phyloP scores from a whole-genome alignment of 2,888 invertebrate genomes.

The Polydesmus complanatus region DNA sequence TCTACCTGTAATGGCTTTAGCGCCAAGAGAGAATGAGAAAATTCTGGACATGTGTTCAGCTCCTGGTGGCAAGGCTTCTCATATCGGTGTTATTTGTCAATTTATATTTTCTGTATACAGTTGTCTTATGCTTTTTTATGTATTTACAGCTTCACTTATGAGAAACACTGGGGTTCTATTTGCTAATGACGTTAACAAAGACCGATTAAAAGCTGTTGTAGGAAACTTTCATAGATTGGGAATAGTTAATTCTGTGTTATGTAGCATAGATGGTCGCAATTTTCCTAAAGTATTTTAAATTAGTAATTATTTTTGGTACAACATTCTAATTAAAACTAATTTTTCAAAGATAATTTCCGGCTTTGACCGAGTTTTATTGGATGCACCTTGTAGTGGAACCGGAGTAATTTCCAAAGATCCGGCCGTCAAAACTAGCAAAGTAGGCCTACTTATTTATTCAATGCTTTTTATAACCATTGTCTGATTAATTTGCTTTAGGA shows the following conservation, averaged over 20 bases:
- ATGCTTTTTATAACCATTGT: no score
- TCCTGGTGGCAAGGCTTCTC: constrained; percentile 96
- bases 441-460: no score
- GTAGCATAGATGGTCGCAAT: constrained; percentile 75
- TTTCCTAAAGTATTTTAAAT: constrained; percentile 45
- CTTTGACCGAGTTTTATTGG: constrained; percentile 87
- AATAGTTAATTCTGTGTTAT: constrained; percentile 81
- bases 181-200: constrained; percentile 87
- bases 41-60: constrained; percentile 96
- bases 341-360: constrained; percentile 55
- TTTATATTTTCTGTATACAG: background rate
- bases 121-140: constrained; percentile 4
- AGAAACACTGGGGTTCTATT: constrained; percentile 93
- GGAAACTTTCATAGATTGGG: constrained; percentile 95
- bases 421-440: constrained; percentile 80
- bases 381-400: constrained; percentile 97
- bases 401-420: constrained; percentile 97
- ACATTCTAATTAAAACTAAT: background rate
- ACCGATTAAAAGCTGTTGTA: constrained; percentile 77
- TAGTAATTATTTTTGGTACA: constrained; percentile 1
- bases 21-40: constrained; percentile 87
- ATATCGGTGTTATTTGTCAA: constrained; percentile 48
- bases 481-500: no score
- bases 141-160: constrained; percentile 68
- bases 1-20: constrained; percentile 93